phyloP scores from a whole-genome alignment of 2,888 invertebrate species.

The Rhingia campestris region DNA sequence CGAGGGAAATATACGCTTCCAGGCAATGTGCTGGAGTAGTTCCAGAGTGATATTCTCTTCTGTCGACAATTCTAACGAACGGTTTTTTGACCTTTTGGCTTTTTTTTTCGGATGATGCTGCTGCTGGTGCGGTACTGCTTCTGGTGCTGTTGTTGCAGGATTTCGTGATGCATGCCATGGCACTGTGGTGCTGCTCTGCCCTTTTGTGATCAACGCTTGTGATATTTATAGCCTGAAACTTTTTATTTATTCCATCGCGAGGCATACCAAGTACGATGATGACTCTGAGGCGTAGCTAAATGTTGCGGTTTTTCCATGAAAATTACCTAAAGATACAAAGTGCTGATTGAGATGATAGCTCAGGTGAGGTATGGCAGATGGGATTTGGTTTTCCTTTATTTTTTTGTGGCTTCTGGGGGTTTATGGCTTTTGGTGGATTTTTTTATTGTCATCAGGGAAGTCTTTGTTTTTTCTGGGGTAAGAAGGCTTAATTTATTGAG shows the following conservation, averaged over 20 bases:
- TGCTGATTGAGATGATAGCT: slow-evolving; percentile 46
- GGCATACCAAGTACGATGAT: not conserved
- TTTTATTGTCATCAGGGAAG: no score
- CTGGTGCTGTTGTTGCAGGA: not conserved
- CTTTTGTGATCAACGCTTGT: slow-evolving; percentile 62
- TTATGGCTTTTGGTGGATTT: no score
- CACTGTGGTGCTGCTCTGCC: slow-evolving; percentile 28
- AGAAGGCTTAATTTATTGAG: no score
- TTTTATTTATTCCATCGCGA: slow-evolving; percentile 51
- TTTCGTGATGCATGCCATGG: slow-evolving; percentile 2
- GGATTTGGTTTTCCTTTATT: not conserved
- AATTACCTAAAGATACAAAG: slow-evolving; percentile 55
- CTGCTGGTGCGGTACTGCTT: not conserved
- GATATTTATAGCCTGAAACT: slow-evolving; percentile 64
- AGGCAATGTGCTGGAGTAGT: not conserved
- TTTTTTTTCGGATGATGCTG: slow-evolving; percentile 16
- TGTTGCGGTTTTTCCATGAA: slow-evolving; percentile 57
- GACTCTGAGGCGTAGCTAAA: slow-evolving; percentile 35
- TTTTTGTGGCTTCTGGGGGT: no score
- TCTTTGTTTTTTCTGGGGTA: no score
- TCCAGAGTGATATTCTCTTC: slow-evolving; percentile 42
- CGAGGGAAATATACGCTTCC: slow-evolving; percentile 3
- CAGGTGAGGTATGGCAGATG: slow-evolving; percentile 21
- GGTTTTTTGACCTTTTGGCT: slow-evolving; percentile 69
- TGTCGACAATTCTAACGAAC: slow-evolving; percentile 52